A percentile compares a stretch with the other conserved stretches of the same genome.
These are phyloP conservation scores for Aradus depressus DNA, from an alignment of 2,888 invertebrate species.

Conservation along the genomic window DNA sequence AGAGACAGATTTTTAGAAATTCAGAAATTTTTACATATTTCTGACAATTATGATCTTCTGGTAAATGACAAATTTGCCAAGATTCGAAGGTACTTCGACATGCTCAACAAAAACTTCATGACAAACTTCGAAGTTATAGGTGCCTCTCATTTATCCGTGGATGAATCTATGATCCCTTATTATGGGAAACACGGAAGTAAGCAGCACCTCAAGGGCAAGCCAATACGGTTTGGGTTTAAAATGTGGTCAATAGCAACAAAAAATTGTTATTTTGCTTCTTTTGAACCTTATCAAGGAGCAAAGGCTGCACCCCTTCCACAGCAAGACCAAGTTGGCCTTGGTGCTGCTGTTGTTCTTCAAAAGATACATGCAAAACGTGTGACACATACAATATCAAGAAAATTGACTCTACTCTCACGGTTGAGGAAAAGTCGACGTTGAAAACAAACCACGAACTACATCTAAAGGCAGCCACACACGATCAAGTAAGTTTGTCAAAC, in stretches of 20 bases:
- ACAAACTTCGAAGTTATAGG: constrained; percentile 16
- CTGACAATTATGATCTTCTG: constrained; percentile 15
- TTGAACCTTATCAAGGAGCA: constrained; percentile 17
- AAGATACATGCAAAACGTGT: no score
- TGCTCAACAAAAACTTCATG: constrained; percentile 23
- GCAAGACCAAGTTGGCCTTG: constrained; percentile 11
- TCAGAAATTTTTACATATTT: constrained; percentile 16
- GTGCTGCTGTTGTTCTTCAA: constrained; percentile 8
- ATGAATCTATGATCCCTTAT: constrained; percentile 28
- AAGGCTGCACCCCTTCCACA: constrained; percentile 6
- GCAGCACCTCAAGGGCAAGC: constrained; percentile 26
- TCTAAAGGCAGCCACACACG: no score
- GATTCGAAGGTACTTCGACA: constrained; percentile 22
- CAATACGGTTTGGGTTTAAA: constrained; percentile 24
- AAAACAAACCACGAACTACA: no score
- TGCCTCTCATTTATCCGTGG: constrained; percentile 19
- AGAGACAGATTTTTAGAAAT: constrained; percentile 20
- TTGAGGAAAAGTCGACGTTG: no score
- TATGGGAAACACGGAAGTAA: constrained; percentile 25
- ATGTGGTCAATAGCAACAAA: constrained; percentile 15
- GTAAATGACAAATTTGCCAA: constrained; percentile 25
- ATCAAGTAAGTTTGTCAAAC: no score
- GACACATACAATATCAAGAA: no score
- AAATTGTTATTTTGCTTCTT: constrained; percentile 5
- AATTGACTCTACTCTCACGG: no score